These are phyloP conservation scores for Armadillidium nasatum DNA, from an alignment of 1,140 invertebrate genomes.

Conservation along the genomic window DNA sequence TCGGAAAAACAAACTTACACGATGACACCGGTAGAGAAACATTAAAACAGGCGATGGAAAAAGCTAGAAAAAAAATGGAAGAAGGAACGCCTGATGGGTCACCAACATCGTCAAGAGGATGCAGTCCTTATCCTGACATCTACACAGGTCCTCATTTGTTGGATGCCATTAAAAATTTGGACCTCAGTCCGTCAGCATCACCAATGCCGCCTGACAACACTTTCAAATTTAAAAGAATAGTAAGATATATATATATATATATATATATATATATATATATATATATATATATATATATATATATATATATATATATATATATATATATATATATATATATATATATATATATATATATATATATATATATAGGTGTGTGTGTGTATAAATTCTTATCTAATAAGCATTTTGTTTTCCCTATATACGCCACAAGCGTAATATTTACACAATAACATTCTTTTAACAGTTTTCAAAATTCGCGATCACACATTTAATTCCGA, in stretches of 20 bases:
- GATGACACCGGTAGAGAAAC: slow-evolving; percentile 67
- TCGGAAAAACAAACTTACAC: slow-evolving; percentile 63
- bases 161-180: slow-evolving; percentile 42
- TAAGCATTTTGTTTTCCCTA: too few species aligned
- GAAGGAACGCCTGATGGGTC: slow-evolving; percentile 41
- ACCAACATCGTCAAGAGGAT: slow-evolving; percentile 42
- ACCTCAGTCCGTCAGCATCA: slow-evolving; percentile 37
- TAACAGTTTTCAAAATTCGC: too few species aligned
- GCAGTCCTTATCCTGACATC: slow-evolving; percentile 40
- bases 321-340: neutral
- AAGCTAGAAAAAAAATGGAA: slow-evolving; percentile 53
- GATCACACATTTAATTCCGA: too few species aligned
- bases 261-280: neutral
- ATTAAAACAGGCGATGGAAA: slow-evolving; percentile 68
- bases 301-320: neutral
- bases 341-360: neutral
- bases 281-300: neutral
- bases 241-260: neutral
- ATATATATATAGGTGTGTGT: neutral
- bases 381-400: too few species aligned
- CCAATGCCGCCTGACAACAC: slow-evolving; percentile 23
- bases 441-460: too few species aligned
- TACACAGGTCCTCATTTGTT: slow-evolving; percentile 43
- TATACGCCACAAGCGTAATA: too few species aligned
- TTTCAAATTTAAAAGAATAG: neutral